Conservation (phyloP, 1,140 invertebrate genomes). For the Drosophila azteca region DNA sequence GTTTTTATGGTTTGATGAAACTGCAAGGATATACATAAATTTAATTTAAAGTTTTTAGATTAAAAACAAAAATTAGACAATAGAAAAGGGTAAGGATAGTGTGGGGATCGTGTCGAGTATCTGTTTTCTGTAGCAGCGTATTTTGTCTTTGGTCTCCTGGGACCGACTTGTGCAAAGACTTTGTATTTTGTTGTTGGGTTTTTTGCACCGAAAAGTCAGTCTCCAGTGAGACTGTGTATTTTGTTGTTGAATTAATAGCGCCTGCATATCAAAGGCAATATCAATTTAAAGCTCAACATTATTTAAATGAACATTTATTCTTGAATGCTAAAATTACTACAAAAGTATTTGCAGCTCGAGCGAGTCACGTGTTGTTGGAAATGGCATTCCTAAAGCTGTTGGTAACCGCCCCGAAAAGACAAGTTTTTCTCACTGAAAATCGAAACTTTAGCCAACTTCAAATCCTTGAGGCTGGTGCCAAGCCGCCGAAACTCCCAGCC, state of each 20-base stretch:
- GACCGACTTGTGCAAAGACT: too few species aligned
- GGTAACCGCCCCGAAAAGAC: constrained; percentile 32
- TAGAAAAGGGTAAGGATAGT: too few species aligned
- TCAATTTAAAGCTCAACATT: too few species aligned
- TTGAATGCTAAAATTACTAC: neutral
- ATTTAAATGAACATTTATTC: neutral
- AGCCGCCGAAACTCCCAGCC: constrained; percentile 19
- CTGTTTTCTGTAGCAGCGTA: too few species aligned
- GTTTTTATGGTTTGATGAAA: constrained; percentile 94
- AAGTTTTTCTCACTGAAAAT: constrained; percentile 56
- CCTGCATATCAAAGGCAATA: too few species aligned
- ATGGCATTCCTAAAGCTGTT: constrained; percentile 41
- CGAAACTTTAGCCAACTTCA: constrained; percentile 66
- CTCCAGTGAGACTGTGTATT: too few species aligned
- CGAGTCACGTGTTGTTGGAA: constrained; percentile 9
- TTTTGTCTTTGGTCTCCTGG: too few species aligned
- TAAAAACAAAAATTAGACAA: too few species aligned
- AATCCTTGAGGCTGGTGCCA: constrained; percentile 63
- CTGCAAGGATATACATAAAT: constrained; percentile 84
- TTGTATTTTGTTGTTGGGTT: too few species aligned
- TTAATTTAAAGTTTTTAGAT: neutral
- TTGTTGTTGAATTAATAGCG: too few species aligned
- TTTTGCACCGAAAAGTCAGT: too few species aligned
- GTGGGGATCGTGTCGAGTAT: too few species aligned
- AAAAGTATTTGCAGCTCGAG: constrained; percentile 15